Evolutionary conservation across 2,797 vertebrate species (phyloP), one percentile per base, ranked within the genome.

Genomic region (Pseudochaenichthys georgianus): DNA sequence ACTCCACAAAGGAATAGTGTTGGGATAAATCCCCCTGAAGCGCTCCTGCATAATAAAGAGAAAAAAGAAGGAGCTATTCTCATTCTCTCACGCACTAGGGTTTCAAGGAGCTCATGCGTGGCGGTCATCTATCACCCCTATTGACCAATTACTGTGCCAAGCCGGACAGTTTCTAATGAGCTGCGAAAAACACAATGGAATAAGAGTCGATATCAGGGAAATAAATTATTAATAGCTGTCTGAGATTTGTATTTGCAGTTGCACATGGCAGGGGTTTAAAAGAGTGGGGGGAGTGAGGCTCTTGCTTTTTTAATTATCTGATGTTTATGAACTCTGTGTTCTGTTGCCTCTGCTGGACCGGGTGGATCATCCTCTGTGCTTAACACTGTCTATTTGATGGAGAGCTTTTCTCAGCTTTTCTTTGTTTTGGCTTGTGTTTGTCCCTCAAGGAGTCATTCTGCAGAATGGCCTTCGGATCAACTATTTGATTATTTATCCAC

Each of bases 211-310:
- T 95, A 84, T 77, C 21, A 52, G 82, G 70, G 50, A 63, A 64
- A 81, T 88, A 86, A 86, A 91, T 88, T 87, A 92, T 95, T 94
- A 87, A 92, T 84, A 79, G 85, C 70, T 51, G 64, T 86, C 90
- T 93, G 92, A 87, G 87, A 86, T 92, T 92, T 92, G 92, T 93
- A 93, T 95, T 94, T 93, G 87, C 83, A 87, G 84, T 86, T 85
- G 47, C 51, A 82, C 71, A 75, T 87, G 80, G 77, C 78, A 61
- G 50, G 19, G 52, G 46, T 71, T 78, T 81, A 81, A 86, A 83
- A 71, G 62, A 83, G 50, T 13, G 12, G 52, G 64, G 61, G 77
- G 77, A 71, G 59, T 70, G 73, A 80, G 58, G 65, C 66, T 23
- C 75, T 75, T 81, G 75, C 58, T 80, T 88, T 38, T 89, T 89